These are phyloP conservation scores for Dasypus novemcinctus DNA, from an alignment of 2,113 vertebrate species.

Conservation along the genomic window DNA sequence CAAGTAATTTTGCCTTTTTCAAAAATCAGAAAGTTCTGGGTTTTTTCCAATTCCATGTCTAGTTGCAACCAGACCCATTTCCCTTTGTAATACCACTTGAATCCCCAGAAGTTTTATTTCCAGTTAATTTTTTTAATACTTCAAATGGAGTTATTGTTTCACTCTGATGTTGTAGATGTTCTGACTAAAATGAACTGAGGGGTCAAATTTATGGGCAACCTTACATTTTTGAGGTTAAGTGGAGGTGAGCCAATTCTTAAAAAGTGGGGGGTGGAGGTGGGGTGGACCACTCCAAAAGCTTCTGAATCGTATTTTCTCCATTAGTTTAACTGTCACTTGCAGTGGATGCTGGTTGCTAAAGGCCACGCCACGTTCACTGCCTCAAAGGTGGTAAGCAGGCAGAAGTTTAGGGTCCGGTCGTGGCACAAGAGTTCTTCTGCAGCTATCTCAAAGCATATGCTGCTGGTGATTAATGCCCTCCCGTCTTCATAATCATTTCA, in stretches of 20 bases:
- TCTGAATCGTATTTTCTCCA: neutral
- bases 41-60: conserved; percentile 38
- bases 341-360: neutral
- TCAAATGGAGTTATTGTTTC: conserved; percentile 9
- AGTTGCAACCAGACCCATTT: neutral
- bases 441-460: accelerated
- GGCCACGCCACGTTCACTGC: neutral
- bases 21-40: conserved; percentile 17
- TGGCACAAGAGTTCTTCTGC: neutral
- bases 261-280: neutral
- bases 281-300: neutral
- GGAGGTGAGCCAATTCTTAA: conserved; percentile 12
- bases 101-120: conserved; percentile 31
- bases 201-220: neutral
- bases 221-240: neutral
- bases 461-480: neutral
- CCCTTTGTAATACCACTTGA: conserved; percentile 16
- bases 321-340: neutral
- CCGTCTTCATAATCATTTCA: neutral
- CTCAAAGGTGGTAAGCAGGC: neutral
- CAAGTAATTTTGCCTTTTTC: conserved; percentile 40
- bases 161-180: conserved; percentile 41
- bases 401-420: neutral
- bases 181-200: neutral
- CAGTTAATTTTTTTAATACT: conserved; percentile 5